These are phyloP conservation scores for Sepioteuthis lessoniana DNA, from an alignment of 2,888 invertebrate genomes.

Conservation along the genomic window DNA sequence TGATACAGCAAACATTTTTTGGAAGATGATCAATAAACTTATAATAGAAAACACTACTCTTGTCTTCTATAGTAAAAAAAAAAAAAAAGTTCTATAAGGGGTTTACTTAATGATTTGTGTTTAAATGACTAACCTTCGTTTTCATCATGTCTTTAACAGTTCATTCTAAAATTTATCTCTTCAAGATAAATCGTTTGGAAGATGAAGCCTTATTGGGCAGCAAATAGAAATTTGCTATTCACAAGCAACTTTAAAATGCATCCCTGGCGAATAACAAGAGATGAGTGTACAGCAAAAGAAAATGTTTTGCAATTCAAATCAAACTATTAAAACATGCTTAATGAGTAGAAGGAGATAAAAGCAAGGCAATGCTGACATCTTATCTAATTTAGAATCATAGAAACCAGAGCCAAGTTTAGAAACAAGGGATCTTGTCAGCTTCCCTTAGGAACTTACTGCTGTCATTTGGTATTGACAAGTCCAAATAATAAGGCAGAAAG, in stretches of 20 bases:
- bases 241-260: neutral
- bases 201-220: neutral
- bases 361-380: neutral
- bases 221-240: slow-evolving; percentile 14
- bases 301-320: slow-evolving; percentile 16
- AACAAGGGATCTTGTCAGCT: neutral
- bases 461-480: neutral
- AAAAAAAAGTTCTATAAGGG: too few relatives aligned
- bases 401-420: slow-evolving; percentile 11
- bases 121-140: neutral
- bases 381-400: slow-evolving; percentile 34
- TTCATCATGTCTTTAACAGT: slow-evolving; percentile 20
- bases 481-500: slow-evolving; percentile 15
- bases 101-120: neutral
- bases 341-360: neutral
- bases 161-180: neutral
- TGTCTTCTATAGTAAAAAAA: too few relatives aligned
- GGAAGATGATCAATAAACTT: too few relatives aligned
- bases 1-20: too few relatives aligned
- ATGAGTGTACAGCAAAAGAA: neutral
- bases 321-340: slow-evolving; percentile 42
- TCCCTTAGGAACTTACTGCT: neutral
- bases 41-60: too few relatives aligned
- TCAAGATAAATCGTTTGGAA: neutral
- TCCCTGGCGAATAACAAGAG: neutral